Conservation (phyloP, 2,797 vertebrate genomes). For the Oreochromis grahami region DNA sequence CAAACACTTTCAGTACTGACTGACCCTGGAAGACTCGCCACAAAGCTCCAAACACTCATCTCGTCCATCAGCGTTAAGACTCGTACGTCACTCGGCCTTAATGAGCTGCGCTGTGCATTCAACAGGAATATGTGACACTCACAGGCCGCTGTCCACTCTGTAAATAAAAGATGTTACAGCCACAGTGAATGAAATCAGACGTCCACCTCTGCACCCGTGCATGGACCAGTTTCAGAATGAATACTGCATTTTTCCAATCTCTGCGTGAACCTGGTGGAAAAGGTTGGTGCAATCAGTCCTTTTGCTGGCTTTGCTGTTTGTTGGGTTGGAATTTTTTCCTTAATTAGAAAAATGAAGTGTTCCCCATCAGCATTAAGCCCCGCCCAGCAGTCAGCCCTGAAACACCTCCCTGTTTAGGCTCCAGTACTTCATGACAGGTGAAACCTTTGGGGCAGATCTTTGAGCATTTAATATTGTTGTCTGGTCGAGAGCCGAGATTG, state of each 20-base stretch:
- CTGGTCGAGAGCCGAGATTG: background rate
- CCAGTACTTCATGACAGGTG: background rate
- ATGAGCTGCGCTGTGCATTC: background rate
- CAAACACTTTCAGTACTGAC: background rate
- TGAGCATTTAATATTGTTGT: background rate
- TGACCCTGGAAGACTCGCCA: fast-evolving
- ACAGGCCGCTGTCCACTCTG: background rate
- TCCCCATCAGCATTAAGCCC: background rate
- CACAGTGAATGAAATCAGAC: fast-evolving
- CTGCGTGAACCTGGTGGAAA: background rate
- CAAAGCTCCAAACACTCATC: background rate
- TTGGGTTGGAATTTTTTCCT: background rate
- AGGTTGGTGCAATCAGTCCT: fast-evolving
- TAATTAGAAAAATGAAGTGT: background rate
- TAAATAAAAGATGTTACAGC: background rate
- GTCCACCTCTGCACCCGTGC: background rate
- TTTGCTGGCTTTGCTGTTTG: background rate
- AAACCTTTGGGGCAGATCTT: background rate
- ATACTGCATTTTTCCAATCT: background rate
- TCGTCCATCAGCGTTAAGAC: background rate
- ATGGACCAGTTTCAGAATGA: background rate
- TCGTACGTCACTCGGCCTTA: background rate
- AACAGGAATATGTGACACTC: background rate
- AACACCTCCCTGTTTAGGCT: background rate
- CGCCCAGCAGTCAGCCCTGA: background rate